Evolutionary conservation across 92 coral and sea anemone genomes (phyloP), one percentile per base, ranked within the genome.

Genomic region (Anthopleura xanthogrammica): DNA sequence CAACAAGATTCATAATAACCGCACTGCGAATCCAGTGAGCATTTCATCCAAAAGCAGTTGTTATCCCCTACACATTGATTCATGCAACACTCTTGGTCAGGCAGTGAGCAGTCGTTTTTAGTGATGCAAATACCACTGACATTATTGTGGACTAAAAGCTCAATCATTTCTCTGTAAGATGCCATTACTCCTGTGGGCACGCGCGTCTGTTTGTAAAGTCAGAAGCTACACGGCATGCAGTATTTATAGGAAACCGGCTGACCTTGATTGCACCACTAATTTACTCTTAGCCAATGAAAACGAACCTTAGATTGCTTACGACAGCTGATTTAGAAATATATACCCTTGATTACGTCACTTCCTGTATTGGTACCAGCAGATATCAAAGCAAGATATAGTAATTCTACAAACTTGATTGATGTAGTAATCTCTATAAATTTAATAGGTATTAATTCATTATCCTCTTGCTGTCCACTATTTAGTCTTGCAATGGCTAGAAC

Each of bases 11-110:
- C 79, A 22, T 9, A 12, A 39, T 22, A 76, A 77, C 80, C 80
- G 54, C 80, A 77, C 66, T 52, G 56, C 17, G 66, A 29, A 60
- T 77, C 80, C 7, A 77, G 41, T 17, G 80, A 43, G 17, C 65
- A 77, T 8, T 22, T 36, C 16, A 12, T 77, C 11, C 80, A 68
- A 56, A 52, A 77, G 41, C 80, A 77, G 80, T 77, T 43, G 41
- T 77, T 77, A 56, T 77, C 20, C 22, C 42, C 65, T 54, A 77
- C 80, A 48, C 80, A 77, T 13, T 76, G 79, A 46, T 76, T 41
- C 56, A 41, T 76, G 40, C 79, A 76, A 22, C 79, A 76, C 24
- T 76, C 57, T 76, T 76, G 79, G 29, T 76, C 50, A 13, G 79
- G 79, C 20, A 48, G 5, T 22, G 79, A 76, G 24, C 79, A 76